Percentiles rank a stretch among this genome's conserved stretches.
Evolutionary conservation across 2,113 vertebrate genomes (phyloP).

Genomic region (Ovibos moschatus): DNA sequence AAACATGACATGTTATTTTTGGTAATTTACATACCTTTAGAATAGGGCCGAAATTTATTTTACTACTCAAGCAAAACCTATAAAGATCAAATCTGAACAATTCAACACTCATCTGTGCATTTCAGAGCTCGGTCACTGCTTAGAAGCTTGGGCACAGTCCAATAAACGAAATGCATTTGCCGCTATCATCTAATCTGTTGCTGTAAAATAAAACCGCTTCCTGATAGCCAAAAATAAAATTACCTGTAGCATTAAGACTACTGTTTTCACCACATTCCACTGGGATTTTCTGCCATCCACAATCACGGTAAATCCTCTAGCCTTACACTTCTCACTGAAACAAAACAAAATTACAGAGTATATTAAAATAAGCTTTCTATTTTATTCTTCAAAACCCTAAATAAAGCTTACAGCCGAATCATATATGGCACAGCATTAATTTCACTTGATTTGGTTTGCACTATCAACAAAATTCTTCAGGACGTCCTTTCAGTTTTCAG

Average conservation of each 20-base stretch:
- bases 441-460: not conserved
- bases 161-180: not conserved
- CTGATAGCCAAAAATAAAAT: slow-evolving; percentile 16
- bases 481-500: not conserved
- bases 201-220: slow-evolving; percentile 12
- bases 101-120: not conserved
- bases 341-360: slow-evolving; percentile 63
- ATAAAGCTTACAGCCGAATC: not conserved
- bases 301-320: slow-evolving; percentile 98
- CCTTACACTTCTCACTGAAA: slow-evolving; percentile 96
- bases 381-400: slow-evolving; percentile 4
- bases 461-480: not conserved
- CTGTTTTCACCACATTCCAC: slow-evolving; percentile 98
- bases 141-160: not conserved
- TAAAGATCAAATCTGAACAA: not conserved
- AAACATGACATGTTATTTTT: not conserved
- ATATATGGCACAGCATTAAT: not conserved
- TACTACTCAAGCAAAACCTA: slow-evolving; percentile 2
- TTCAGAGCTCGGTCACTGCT: not conserved
- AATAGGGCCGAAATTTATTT: not conserved
- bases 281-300: slow-evolving; percentile 98
- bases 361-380: slow-evolving; percentile 37
- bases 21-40: not conserved
- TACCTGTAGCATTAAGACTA: slow-evolving; percentile 99
- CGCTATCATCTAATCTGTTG: not conserved